Conservation (phyloP, 2,797 vertebrate genomes). For the Sternarchorhynchus goeldii region DNA sequence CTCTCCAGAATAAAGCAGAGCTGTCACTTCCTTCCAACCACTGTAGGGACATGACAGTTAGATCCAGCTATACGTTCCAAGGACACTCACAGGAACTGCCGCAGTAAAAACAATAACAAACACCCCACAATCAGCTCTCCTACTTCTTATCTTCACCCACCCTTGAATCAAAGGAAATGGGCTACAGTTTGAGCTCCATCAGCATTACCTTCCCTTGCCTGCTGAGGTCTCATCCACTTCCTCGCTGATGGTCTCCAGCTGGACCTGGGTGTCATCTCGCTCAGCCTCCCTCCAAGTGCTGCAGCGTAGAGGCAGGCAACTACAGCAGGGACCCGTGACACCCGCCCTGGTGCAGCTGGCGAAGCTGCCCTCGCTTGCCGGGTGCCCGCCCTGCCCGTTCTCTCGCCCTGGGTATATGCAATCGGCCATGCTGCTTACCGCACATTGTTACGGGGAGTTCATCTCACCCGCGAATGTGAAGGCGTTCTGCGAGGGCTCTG, state of each 20-base stretch:
- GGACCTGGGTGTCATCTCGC: constrained; percentile 44
- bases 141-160: background rate
- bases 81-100: constrained; percentile 20
- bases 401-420: constrained; percentile 37
- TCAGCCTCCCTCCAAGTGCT: constrained; percentile 51
- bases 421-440: constrained; percentile 62
- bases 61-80: constrained; percentile 40
- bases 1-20: constrained; percentile 68
- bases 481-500: constrained; percentile 61
- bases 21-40: constrained; percentile 67
- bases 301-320: constrained; percentile 60
- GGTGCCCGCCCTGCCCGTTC: background rate
- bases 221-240: constrained; percentile 58
- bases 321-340: constrained; percentile 68
- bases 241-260: constrained; percentile 58
- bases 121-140: background rate
- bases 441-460: constrained; percentile 56
- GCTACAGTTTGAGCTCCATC: background rate
- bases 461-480: constrained; percentile 62
- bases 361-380: constrained; percentile 57
- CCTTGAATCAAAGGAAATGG: background rate
- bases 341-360: constrained; percentile 44
- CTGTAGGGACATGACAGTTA: constrained; percentile 47
- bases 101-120: too few species aligned
- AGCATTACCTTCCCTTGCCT: constrained; percentile 69